Evolutionary conservation across 2,797 vertebrate genomes (phyloP).

Genomic region (Erethizon dorsatum): DNA sequence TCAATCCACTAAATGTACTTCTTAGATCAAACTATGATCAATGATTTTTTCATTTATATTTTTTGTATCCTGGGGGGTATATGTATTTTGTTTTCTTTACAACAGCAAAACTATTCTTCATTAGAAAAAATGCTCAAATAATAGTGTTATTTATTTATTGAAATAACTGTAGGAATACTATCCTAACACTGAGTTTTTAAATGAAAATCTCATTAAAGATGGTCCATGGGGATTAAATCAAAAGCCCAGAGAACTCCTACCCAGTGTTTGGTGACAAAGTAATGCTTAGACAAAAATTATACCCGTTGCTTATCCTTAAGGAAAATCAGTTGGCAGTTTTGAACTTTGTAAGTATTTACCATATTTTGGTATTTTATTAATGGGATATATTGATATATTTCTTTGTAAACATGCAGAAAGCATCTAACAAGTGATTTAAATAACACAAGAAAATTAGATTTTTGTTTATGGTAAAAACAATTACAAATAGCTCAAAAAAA

Average conservation of each 20-base stretch:
- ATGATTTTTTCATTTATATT: neutral
- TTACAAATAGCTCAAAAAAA: neutral
- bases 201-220: neutral
- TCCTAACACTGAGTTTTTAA: neutral
- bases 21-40: neutral
- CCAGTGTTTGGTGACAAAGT: neutral
- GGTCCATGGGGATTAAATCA: constrained; percentile 17
- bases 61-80: neutral
- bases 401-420: neutral
- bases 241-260: neutral
- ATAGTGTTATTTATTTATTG: neutral
- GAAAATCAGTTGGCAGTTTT: neutral
- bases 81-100: neutral
- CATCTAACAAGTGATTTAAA: constrained; percentile 10
- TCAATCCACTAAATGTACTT: neutral
- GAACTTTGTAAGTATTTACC: neutral
- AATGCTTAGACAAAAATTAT: constrained; percentile 44
- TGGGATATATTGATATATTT: neutral
- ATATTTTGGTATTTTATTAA: neutral
- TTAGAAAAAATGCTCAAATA: neutral
- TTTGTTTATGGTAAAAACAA: neutral
- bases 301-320: neutral
- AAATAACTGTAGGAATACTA: neutral
- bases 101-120: neutral
- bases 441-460: neutral